These are phyloP conservation scores for Oxyruncus cristatus DNA, from an alignment of 2,113 vertebrate genomes.

Conservation along the genomic window DNA sequence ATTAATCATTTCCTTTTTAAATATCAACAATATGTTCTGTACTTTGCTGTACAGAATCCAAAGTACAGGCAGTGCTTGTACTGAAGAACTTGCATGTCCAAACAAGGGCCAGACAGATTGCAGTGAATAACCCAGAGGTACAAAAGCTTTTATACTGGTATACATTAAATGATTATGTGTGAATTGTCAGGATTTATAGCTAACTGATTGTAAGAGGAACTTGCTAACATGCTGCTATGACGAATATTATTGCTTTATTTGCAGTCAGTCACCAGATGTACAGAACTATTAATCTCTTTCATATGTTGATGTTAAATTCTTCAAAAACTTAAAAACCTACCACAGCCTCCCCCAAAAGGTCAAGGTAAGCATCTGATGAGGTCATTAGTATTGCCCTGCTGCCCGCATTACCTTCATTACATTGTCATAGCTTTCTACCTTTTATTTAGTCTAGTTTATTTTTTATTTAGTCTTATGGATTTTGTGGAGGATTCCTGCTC, in stretches of 20 bases:
- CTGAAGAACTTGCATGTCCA: slow-evolving; percentile 2
- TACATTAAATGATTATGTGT: neutral
- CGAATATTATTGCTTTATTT: slow-evolving; percentile 12
- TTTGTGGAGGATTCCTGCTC: neutral
- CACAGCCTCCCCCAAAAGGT: neutral
- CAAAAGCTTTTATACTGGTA: neutral
- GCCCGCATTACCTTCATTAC: neutral
- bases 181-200: neutral
- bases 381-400: neutral
- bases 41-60: slow-evolving; percentile 1
- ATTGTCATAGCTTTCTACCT: neutral
- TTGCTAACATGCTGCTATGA: neutral
- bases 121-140: neutral
- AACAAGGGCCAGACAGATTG: slow-evolving; percentile 1
- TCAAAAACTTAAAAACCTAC: neutral
- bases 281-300: neutral
- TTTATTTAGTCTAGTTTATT: neutral
- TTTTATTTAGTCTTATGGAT: neutral
- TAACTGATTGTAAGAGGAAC: neutral
- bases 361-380: neutral
- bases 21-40: slow-evolving; percentile 1
- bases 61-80: slow-evolving; percentile 35
- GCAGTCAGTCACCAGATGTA: neutral
- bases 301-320: neutral
- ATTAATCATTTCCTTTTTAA: slow-evolving; percentile 31